Conservation (phyloP, 1,140 invertebrate species). For the Anoplolepis gracilipes region DNA sequence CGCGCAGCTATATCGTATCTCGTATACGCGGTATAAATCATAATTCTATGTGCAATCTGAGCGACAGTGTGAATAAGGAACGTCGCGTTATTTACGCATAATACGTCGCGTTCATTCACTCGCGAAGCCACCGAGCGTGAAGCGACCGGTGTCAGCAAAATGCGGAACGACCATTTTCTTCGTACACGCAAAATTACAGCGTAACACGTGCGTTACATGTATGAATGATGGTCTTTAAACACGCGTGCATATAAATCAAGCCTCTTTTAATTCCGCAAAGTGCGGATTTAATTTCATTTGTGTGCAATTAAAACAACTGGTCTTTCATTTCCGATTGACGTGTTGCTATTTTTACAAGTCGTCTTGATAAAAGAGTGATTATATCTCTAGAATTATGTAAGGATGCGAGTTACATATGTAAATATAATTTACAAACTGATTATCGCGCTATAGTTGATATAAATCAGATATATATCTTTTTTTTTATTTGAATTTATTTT, state of each 20-base stretch:
- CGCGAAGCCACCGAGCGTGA: constrained; percentile 4
- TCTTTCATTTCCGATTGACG: not conserved
- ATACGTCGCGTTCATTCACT: constrained; percentile 5
- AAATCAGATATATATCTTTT: constrained; percentile 16
- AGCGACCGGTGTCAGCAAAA: constrained; percentile 42
- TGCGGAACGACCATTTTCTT: constrained; percentile 43
- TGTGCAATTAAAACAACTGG: not conserved
- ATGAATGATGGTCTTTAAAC: constrained; percentile 2
- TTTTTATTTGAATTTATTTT: constrained; percentile 17
- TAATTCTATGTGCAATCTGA: constrained; percentile 20
- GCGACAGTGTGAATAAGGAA: constrained; percentile 22
- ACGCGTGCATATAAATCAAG: constrained; percentile 19
- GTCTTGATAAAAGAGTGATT: not conserved
- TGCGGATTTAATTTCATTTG: too few relatives aligned
- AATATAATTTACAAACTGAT: not conserved
- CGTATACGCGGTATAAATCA: constrained; percentile 11
- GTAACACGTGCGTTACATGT: constrained; percentile 13
- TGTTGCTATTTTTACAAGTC: not conserved
- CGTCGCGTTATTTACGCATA: not conserved
- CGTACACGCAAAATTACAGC: constrained; percentile 45
- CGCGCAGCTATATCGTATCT: not conserved
- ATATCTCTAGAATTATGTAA: not conserved
- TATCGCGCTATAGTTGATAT: constrained; percentile 9
- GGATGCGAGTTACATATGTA: not conserved
- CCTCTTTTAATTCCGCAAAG: not conserved